A percentile compares a stretch with the other conserved stretches of the same genome.
phyloP scores from a whole-genome alignment of 2,888 invertebrate genomes.

The Chaitophorus viminalis region DNA sequence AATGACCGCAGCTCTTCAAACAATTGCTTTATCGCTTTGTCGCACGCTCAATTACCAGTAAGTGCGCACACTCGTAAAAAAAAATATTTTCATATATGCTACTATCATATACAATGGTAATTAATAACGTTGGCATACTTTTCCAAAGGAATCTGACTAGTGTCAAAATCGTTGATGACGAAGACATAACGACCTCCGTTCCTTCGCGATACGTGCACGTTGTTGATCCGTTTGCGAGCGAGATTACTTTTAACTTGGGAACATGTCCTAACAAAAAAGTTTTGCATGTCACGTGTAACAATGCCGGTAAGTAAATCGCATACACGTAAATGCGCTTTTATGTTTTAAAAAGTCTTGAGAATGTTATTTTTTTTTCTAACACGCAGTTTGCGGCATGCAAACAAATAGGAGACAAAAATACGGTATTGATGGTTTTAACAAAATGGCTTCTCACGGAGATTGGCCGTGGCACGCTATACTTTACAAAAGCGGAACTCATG shows the following conservation, averaged over 20 bases:
- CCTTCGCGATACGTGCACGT: constrained; percentile 79
- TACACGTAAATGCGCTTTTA: too few species aligned
- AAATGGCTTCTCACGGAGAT: constrained; percentile 82
- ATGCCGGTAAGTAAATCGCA: constrained; percentile 73
- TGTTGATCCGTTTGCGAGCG: constrained; percentile 81
- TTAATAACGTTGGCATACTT: not conserved
- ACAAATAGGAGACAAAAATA: constrained; percentile 69
- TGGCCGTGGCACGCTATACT: constrained; percentile 94
- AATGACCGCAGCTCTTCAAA: constrained; percentile 72
- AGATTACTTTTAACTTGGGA: constrained; percentile 83
- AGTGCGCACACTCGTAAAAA: constrained; percentile 66
- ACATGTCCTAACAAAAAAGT: constrained; percentile 81
- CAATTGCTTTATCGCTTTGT: constrained; percentile 82
- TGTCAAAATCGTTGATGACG: constrained; percentile 64
- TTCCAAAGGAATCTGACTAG: constrained; percentile 64
- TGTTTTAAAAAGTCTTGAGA: not conserved
- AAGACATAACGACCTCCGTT: constrained; percentile 63
- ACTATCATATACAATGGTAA: not conserved
- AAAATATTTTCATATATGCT: not conserved
- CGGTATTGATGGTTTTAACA: constrained; percentile 71
- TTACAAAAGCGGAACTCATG: constrained; percentile 84
- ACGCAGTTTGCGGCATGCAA: constrained; percentile 77
- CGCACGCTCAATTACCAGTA: constrained; percentile 81
- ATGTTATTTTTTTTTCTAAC: not conserved
- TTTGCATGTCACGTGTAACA: constrained; percentile 81